A percentile compares a stretch with the other conserved stretches of the same genome.
Conservation (phyloP, 2,888 invertebrate species). For the Drosophila pseudotakahashii region DNA sequence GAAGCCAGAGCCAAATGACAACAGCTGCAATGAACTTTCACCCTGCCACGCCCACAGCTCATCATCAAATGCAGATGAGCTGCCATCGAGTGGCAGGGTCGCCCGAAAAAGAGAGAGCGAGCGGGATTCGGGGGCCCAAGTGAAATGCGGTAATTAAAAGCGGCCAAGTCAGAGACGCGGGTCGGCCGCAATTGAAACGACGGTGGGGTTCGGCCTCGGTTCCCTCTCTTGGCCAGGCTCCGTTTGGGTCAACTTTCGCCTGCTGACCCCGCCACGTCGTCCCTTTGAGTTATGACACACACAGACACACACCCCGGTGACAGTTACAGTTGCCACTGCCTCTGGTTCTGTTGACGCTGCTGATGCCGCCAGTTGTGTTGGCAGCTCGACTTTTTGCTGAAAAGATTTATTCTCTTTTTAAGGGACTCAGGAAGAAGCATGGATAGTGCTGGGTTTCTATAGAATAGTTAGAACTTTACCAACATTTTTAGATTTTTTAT, state of each 20-base stretch:
- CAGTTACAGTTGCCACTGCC: slow-evolving; percentile 43
- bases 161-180: slow-evolving; percentile 58
- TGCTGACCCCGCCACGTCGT: slow-evolving; percentile 27
- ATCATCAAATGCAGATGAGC: slow-evolving; percentile 61
- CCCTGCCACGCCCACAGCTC: slow-evolving; percentile 17
- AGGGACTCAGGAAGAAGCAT: too few species aligned
- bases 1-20: slow-evolving; percentile 18
- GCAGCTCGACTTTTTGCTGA: slow-evolving; percentile 13
- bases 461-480: too few species aligned
- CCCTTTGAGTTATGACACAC: slow-evolving; percentile 67
- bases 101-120: not conserved
- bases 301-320: slow-evolving; percentile 49
- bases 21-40: slow-evolving; percentile 50
- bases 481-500: too few species aligned
- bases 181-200: slow-evolving; percentile 51
- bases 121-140: slow-evolving; percentile 23
- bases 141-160: slow-evolving; percentile 71
- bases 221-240: slow-evolving; percentile 32
- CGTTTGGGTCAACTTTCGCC: slow-evolving; percentile 28
- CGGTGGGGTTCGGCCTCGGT: slow-evolving; percentile 11
- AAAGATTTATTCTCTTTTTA: slow-evolving; percentile 12
- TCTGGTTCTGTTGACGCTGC: slow-evolving; percentile 21
- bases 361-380: slow-evolving; percentile 19
- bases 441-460: too few species aligned
- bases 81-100: slow-evolving; percentile 59